phyloP scores from a whole-genome alignment of 2,113 vertebrate genomes.

The Phaethon lepturus region DNA sequence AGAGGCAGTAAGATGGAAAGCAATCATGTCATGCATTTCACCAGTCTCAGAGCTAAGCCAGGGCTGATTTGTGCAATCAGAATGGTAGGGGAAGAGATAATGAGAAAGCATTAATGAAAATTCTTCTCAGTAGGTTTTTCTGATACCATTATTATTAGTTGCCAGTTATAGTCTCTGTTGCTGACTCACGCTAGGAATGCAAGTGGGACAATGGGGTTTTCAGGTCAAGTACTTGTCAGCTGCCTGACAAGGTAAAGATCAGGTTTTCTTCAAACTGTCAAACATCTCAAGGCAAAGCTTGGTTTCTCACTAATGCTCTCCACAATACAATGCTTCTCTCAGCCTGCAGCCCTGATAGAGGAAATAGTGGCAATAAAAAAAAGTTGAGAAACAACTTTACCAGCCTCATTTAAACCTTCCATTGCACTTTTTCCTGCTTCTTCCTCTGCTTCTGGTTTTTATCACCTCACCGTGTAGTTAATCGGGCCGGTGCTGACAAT shows the following conservation, averaged over 20 bases:
- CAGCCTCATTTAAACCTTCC: background rate
- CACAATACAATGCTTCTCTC: background rate
- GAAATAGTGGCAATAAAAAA: background rate
- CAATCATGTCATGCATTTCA: background rate
- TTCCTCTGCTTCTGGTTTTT: background rate
- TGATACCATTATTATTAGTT: background rate
- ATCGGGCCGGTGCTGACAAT: constrained; percentile 24
- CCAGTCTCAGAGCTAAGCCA: background rate
- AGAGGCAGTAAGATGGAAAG: background rate
- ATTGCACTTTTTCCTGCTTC: background rate
- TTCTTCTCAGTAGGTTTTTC: background rate
- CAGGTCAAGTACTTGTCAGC: constrained; percentile 30
- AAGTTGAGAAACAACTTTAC: background rate
- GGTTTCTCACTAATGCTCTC: background rate
- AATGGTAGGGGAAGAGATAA: background rate
- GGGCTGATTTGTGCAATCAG: background rate
- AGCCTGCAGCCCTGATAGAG: background rate
- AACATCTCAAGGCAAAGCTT: background rate
- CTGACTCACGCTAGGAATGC: background rate
- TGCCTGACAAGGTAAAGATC: constrained; percentile 5
- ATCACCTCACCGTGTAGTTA: background rate
- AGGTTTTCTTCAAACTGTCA: constrained; percentile 5
- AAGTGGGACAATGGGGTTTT: background rate
- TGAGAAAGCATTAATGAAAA: background rate
- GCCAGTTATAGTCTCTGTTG: background rate